phyloP scores from a whole-genome alignment of 2,113 vertebrate species.

The Dicentrarchus labrax region DNA sequence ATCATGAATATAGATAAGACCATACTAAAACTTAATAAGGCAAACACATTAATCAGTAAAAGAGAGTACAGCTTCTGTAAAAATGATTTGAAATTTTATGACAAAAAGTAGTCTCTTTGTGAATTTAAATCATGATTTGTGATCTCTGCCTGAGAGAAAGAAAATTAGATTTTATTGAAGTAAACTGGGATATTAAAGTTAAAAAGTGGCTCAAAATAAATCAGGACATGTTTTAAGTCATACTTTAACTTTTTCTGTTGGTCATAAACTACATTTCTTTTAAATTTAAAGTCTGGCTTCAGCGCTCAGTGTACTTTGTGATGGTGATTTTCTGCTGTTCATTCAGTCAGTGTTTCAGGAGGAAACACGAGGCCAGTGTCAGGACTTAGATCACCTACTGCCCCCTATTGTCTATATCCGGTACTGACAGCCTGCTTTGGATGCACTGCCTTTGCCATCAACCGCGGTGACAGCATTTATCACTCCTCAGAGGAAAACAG shows the following conservation, averaged over 20 bases:
- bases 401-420: constrained; percentile 64
- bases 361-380: not conserved
- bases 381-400: constrained; percentile 70
- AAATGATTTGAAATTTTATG: not conserved
- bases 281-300: not conserved
- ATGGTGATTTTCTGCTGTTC: not conserved
- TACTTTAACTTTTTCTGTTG: not conserved
- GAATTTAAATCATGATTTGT: not conserved
- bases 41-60: not conserved
- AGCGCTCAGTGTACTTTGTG: too few species aligned
- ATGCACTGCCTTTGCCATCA: not conserved
- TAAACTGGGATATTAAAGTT: not conserved
- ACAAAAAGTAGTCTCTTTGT: not conserved
- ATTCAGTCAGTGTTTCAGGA: not conserved
- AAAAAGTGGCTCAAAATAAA: not conserved
- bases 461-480: not conserved
- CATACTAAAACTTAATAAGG: not conserved
- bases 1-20: not conserved
- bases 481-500: not conserved
- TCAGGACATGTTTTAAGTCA: not conserved
- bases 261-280: not conserved
- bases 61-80: not conserved
- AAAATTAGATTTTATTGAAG: not conserved
- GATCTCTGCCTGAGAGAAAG: not conserved
- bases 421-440: not conserved